Conservation (phyloP, 2,888 invertebrate genomes). For the Xanthia icteritia region DNA sequence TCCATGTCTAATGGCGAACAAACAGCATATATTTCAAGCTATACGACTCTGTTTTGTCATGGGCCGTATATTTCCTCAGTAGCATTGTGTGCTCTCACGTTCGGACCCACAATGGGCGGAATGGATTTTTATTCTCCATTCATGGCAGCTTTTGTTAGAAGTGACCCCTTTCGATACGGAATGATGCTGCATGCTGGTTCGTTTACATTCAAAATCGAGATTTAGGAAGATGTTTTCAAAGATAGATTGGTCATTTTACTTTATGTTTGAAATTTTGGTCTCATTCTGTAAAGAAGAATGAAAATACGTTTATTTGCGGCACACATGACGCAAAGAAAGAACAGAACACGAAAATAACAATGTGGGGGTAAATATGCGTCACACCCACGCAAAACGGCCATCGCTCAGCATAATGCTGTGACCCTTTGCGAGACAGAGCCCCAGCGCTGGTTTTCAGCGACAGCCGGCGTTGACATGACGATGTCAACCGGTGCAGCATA, state of each 20-base stretch:
- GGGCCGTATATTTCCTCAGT: slow-evolving; percentile 41
- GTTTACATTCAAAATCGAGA: slow-evolving; percentile 3
- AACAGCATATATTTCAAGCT: slow-evolving; percentile 32
- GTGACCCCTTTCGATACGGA: slow-evolving; percentile 32
- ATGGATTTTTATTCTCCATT: slow-evolving; percentile 41
- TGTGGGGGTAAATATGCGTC: too few relatives aligned
- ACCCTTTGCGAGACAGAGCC: too few relatives aligned
- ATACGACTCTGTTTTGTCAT: slow-evolving; percentile 34
- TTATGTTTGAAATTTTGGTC: too few relatives aligned
- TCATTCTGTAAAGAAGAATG: too few relatives aligned
- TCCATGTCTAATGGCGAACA: slow-evolving; percentile 29
- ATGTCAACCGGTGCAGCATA: too few relatives aligned
- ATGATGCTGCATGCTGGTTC: slow-evolving; percentile 5
- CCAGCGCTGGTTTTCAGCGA: too few relatives aligned
- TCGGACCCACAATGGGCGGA: slow-evolving; percentile 37
- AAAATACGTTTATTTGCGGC: too few relatives aligned
- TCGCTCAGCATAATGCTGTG: too few relatives aligned
- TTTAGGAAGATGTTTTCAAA: neutral
- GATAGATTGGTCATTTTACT: neutral
- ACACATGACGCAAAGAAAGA: too few relatives aligned
- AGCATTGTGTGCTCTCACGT: slow-evolving; percentile 56
- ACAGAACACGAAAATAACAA: too few relatives aligned
- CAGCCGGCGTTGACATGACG: too few relatives aligned
- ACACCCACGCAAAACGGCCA: too few relatives aligned
- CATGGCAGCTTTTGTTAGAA: slow-evolving; percentile 41